phyloP scores from a whole-genome alignment of 2,888 invertebrate species.

The Heteropelma amictum region DNA sequence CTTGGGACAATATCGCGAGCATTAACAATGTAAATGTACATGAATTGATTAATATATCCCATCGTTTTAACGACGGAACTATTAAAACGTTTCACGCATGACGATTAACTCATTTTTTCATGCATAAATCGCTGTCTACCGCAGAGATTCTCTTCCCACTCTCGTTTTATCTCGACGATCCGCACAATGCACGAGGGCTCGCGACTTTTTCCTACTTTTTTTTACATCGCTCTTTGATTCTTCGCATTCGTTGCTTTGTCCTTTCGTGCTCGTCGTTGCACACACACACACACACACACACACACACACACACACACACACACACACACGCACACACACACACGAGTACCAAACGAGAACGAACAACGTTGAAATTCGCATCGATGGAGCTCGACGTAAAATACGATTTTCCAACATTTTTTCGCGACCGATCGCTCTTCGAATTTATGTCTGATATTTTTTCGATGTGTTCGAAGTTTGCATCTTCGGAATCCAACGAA shows the following conservation, averaged over 20 bases:
- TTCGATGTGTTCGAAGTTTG: too few relatives aligned
- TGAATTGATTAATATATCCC: background rate
- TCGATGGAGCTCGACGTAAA: too few relatives aligned
- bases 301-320: too few relatives aligned
- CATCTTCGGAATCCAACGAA: too few relatives aligned
- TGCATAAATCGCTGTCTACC: constrained; percentile 52
- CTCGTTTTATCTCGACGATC: constrained; percentile 5
- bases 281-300: too few relatives aligned
- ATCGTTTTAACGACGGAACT: too few relatives aligned
- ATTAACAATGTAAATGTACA: background rate
- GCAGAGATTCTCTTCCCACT: constrained; percentile 33
- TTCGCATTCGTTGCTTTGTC: too few relatives aligned
- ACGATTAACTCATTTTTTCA: constrained; percentile 31
- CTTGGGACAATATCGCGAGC: too few relatives aligned
- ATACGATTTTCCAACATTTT: background rate
- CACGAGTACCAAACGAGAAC: too few relatives aligned
- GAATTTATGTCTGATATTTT: background rate
- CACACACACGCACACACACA: too few relatives aligned
- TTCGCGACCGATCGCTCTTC: background rate
- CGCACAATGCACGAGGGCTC: constrained; percentile 41
- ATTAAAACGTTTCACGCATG: background rate
- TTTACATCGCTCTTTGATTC: background rate
- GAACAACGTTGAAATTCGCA: too few relatives aligned
- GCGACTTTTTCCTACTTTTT: constrained; percentile 42
- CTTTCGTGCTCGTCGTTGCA: too few relatives aligned